Base-by-base conservation (phyloP, 1,140 invertebrate species). In the Drosophila ironensis region DNA sequence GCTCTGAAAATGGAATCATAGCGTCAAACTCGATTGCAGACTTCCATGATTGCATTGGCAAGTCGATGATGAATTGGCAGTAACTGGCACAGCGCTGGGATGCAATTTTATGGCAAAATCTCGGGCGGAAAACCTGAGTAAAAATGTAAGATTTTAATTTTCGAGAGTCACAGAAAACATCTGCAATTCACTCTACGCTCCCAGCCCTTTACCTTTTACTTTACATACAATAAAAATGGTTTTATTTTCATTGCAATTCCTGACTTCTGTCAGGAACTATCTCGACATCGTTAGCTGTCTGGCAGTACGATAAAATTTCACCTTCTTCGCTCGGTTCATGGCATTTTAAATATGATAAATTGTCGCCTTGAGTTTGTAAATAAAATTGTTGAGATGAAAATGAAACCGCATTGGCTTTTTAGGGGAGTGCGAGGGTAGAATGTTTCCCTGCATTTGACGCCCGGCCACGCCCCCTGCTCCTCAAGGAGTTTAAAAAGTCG, bases 331-430 rank as follows among this genome's bases (percentile, higher is more conserved):
- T 53, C 52, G 71, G 52, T 52, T 76, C 61, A 75, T 75, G 50
- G 42, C 61, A 57, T 54, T 59, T 87, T 88, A 86, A 82, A 88
- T 75, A 86, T 88, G 80, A 88, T 88, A 86, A 86, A 88, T 88
- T 50, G 61, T 60, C 45, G 41, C 42, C 27, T 11, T 38, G 38
- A 41, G 19, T 16, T 37, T 22, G 19, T 30, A 68, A 74, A 71
- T 86, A 40, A 64, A 80, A 74, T 44, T 37, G 40, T 69, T 35
- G 27, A 45, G 53, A 25, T 47, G 57, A 37, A 57, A 74, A 41
- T 47, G 47, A 70, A 64, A 48, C 61, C 60, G 11, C 38, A 53
- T 25, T 6, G 12, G 6, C 4, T 19, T 41, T 27, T 42, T 24
- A 7, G 4, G 0, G n/a, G 2, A 35, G 7, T 9, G 28, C 27